Evolutionary conservation across 2,113 vertebrate species (phyloP).

Genomic region (Sarotherodon lohbergeri): DNA sequence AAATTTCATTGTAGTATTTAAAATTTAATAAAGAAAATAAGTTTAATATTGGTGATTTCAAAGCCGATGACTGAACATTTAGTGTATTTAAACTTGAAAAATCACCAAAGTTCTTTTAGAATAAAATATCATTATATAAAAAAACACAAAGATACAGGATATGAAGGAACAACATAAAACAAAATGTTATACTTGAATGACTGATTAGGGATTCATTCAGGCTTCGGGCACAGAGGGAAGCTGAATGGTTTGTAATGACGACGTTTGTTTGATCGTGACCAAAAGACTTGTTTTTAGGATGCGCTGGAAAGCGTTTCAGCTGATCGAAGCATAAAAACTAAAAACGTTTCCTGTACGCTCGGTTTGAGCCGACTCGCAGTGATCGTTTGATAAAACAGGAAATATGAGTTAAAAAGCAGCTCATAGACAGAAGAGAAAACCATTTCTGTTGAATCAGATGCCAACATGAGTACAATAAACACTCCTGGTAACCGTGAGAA

Average conservation of each 20-base stretch:
- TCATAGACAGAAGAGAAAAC: fast-evolving
- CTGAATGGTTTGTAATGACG: neutral
- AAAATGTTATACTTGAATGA: neutral
- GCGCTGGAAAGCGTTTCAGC: neutral
- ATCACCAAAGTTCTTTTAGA: neutral
- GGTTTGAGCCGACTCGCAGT: neutral
- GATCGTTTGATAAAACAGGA: neutral
- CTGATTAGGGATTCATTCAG: fast-evolving
- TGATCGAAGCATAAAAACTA: neutral
- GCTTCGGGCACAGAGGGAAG: neutral
- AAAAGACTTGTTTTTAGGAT: neutral
- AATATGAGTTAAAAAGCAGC: neutral
- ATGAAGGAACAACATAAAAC: neutral
- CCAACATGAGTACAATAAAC: neutral
- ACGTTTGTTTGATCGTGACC: neutral
- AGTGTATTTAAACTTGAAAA: neutral
- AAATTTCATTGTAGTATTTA: fast-evolving
- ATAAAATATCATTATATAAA: neutral
- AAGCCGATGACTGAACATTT: neutral
- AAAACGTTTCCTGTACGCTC: neutral
- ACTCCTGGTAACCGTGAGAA: neutral
- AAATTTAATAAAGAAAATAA: neutral
- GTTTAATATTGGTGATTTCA: neutral
- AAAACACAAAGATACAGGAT: neutral
- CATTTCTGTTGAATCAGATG: neutral